Base-by-base conservation (phyloP, 2,888 invertebrate genomes). In the Gnatocerus cornutus region DNA sequence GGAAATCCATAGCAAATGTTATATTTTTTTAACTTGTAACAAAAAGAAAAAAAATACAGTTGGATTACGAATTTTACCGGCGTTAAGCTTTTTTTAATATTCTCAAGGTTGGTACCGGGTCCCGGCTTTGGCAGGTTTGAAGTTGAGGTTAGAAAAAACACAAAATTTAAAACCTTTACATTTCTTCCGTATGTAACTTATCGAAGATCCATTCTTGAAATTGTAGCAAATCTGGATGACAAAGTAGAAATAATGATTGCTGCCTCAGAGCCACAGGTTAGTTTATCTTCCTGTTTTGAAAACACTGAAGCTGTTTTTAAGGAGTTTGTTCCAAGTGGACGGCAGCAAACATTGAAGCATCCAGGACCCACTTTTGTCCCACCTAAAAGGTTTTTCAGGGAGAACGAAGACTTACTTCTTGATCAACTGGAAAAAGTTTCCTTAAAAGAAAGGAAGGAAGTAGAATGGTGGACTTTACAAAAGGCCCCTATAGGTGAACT, bases 241-340 rank as follows among this genome's bases (percentile, higher is more conserved):
- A 90, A 90, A 88, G 90, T 88, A 86, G 90, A 90, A 87, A 89
- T 85, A 87, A 95, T 95, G 93, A 94, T 95, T 87, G 93, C 94
- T 89, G 94, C 94, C 87, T 93, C 93, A 87, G 94, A 94, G 88
- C 94, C 94, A 87, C 89, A 93, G 93, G 94, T 93, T 86, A 45
- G 5, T 52, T 5, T 9, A n/a, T n/a, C n/a, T n/a, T n/a, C n/a
- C 0, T 41, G 5, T 12, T 12, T 33, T 33, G 9, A 7, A 33
- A 9, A 37, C 2, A 59, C 14, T 29, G 65, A 33, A n/a, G 33
- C 1, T 33, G 6, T 9, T 33, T 33, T 33, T 62, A 79, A 94
- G 94, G 95, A 94, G 89, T 96, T 93, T 87, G 89, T 93, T 88
- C 95, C 95, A 81, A 92, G 93, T 87, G 95, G 95, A 84, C 91